These are phyloP conservation scores for Rhynchopsitta pachyrhyncha DNA, from an alignment of 2,113 vertebrate species.

Conservation along the genomic window DNA sequence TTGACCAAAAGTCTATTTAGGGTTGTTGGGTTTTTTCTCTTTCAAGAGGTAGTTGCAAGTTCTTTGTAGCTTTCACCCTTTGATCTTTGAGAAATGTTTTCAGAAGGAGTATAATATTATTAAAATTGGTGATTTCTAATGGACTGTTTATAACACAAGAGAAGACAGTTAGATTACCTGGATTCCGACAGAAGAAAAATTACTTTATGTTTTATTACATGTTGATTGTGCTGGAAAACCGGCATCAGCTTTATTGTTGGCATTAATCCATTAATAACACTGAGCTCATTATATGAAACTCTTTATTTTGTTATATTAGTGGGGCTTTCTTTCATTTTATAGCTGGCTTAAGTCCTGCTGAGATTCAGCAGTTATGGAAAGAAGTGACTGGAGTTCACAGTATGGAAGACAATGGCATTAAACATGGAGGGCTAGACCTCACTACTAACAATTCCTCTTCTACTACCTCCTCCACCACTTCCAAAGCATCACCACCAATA, in stretches of 20 bases:
- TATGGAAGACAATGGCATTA: conserved; percentile 90
- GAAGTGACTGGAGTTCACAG: conserved; percentile 91
- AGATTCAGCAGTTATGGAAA: conserved; percentile 99
- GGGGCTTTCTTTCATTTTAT: conserved; percentile 73
- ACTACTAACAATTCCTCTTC: conserved; percentile 95
- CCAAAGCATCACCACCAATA: conserved; percentile 98
- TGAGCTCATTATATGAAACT: conserved; percentile 57
- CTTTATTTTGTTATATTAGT: conserved; percentile 69
- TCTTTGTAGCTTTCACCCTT: not conserved
- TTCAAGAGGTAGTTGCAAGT: not conserved
- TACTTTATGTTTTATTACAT: conserved; percentile 44
- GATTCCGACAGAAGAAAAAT: conserved; percentile 11
- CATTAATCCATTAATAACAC: conserved; percentile 64
- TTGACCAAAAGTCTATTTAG: not conserved
- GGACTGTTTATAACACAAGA: conserved; percentile 4
- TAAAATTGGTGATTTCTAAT: conserved; percentile 23
- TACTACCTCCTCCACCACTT: conserved; percentile 97
- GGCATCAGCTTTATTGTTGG: conserved; percentile 63
- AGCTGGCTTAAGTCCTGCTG: conserved; percentile 96
- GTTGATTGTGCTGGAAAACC: conserved; percentile 52
- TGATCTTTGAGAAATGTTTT: not conserved
- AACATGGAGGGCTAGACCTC: conserved; percentile 94
- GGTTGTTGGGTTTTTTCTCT: not conserved
- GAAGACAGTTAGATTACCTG: conserved; percentile 13
- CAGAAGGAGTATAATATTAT: not conserved